Base-by-base conservation (phyloP, 2,113 vertebrate genomes). In the Cyanocitta stelleri region DNA sequence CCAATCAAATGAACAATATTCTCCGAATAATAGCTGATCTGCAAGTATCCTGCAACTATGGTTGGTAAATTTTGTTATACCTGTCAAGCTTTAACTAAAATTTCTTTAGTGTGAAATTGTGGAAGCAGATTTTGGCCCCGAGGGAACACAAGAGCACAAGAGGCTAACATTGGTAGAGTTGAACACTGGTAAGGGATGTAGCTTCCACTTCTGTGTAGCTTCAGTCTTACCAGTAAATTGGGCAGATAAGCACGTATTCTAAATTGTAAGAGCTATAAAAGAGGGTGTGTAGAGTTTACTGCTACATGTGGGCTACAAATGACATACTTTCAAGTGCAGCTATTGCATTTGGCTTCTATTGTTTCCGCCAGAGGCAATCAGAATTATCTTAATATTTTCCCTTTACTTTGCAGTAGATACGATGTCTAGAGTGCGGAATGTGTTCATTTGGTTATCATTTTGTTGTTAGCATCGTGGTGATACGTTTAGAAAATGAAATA, bases 1-100 rank as follows among this genome's bases (percentile, higher is more conserved):
- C 98, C 94, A 99, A 99, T 96, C 99, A 99, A 96, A 99, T 99
- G 99, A 99, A 99, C 97, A 99, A 99, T 95, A 98, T 99, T 79
- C 98, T 99, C 59, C 98, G 99, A 95, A 98, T 99, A 94, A 99
- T 99, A 91, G 98, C 99, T 6, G 99, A 99, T 95, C 98, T 99
- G 79, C 99, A 99, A 98, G 98, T 99, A 97, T 99, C 98, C 91
- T 99, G 99, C 96, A 99, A 98, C 96, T 99, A 99, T 20, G 99
- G 99, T 99, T 91, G 91, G 98, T 98, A 61, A 55, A 67, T 49
- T 64, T 83, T 75, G 13, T 73, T 91, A 46, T 19, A 37, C 37
- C 26, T 90, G 9, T 74, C 44, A 92, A 64, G 32, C 39, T 66
- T 81, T 81, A 69, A 67, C 11, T 92, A 49, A 72, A 78, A 63